Conservation (phyloP, 1,140 invertebrate genomes). For the Polypedilum vanderplanki region DNA sequence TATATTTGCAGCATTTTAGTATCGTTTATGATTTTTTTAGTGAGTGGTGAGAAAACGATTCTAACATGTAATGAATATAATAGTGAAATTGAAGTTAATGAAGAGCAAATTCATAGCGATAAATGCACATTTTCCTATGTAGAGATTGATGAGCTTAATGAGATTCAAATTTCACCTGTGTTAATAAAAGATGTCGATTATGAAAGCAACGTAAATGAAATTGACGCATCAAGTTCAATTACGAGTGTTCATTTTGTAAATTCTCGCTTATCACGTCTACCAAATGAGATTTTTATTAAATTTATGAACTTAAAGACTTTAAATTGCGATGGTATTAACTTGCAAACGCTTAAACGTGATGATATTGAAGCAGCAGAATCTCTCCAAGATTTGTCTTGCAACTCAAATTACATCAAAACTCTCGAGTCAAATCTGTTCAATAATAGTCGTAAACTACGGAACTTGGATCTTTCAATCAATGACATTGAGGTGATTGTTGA, state of each 20-base stretch:
- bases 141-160: neutral
- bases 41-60: neutral
- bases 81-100: neutral
- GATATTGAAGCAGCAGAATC: neutral
- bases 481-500: conserved; percentile 18
- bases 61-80: neutral
- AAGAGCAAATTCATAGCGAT: neutral
- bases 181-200: neutral
- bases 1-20: no score
- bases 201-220: neutral
- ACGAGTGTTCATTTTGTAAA: neutral
- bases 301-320: neutral
- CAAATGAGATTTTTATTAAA: neutral
- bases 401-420: conserved; percentile 3
- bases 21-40: no score
- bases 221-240: neutral
- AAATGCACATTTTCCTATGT: conserved; percentile 25
- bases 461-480: conserved; percentile 22
- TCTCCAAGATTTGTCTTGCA: neutral
- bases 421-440: neutral
- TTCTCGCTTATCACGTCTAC: neutral
- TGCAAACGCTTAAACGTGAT: neutral
- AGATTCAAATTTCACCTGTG: neutral
- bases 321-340: conserved; percentile 7
- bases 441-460: neutral